Percentiles rank a stretch among this genome's conserved stretches.
Evolutionary conservation across 2,888 invertebrate species (phyloP).

Genomic region (Nasonia oneida): DNA sequence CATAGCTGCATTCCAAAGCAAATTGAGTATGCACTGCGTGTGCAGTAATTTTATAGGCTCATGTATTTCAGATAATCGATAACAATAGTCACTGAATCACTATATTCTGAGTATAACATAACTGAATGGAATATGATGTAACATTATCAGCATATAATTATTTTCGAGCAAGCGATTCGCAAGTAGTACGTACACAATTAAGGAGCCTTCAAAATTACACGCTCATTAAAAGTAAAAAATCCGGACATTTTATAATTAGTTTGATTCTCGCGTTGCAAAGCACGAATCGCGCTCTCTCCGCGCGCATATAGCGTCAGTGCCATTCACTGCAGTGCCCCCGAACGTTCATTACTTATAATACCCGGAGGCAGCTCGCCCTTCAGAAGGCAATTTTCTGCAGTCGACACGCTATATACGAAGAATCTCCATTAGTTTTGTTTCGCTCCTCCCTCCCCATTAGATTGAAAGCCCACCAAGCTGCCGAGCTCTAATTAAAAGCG

Average conservation of each 20-base stretch:
- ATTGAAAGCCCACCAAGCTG: constrained; percentile 24
- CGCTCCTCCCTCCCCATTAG: background rate
- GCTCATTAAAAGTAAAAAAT: too few relatives aligned
- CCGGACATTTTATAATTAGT: background rate
- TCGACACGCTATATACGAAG: constrained; percentile 12
- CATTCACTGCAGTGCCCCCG: background rate
- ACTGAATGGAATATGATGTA: too few relatives aligned
- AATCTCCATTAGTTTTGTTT: constrained; percentile 15
- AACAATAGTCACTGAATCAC: too few relatives aligned
- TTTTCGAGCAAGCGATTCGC: too few relatives aligned
- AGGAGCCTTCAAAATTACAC: too few relatives aligned
- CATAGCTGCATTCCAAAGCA: too few relatives aligned
- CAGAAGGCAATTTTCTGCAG: background rate
- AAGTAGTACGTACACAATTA: too few relatives aligned
- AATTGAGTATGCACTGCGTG: too few relatives aligned
- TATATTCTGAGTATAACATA: too few relatives aligned
- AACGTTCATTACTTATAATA: constrained; percentile 7
- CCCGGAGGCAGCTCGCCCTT: background rate
- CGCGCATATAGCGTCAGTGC: background rate
- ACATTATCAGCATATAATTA: too few relatives aligned
- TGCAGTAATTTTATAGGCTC: too few relatives aligned
- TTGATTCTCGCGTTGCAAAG: background rate
- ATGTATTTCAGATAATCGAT: too few relatives aligned
- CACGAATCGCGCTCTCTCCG: background rate
- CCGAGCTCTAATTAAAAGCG: constrained; percentile 19